phyloP scores from a whole-genome alignment of 2,797 vertebrate genomes.

The Gorsachius magnificus region DNA sequence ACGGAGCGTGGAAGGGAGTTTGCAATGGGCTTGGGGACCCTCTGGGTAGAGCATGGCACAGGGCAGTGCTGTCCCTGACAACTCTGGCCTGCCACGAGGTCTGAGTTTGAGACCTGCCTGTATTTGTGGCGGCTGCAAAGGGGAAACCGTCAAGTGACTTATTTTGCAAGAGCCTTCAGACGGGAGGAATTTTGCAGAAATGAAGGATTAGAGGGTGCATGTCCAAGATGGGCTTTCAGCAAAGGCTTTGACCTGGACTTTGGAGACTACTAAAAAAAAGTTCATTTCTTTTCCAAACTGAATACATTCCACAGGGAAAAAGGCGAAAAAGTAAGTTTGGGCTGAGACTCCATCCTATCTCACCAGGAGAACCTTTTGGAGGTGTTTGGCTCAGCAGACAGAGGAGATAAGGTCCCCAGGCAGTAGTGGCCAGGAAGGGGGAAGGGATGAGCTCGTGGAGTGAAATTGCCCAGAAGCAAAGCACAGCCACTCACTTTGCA shows the following conservation, averaged over 20 bases:
- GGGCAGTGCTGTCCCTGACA: not conserved
- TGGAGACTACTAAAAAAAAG: not conserved
- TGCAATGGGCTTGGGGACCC: not conserved
- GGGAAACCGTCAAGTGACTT: not conserved
- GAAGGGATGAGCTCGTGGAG: constrained; percentile 22
- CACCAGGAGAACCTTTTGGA: not conserved
- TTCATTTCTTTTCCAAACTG: not conserved
- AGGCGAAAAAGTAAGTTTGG: not conserved
- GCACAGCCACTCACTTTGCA: constrained; percentile 50
- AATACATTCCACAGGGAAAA: not conserved
- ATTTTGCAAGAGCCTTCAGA: not conserved
- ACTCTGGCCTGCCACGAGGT: not conserved
- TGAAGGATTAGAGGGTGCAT: not conserved
- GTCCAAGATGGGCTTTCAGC: not conserved
- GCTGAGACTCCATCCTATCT: not conserved
- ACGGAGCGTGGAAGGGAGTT: not conserved
- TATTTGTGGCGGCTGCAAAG: not conserved
- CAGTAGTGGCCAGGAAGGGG: not conserved
- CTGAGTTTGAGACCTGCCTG: not conserved
- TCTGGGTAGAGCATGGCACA: rapidly evolving
- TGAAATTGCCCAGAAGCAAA: constrained; percentile 75
- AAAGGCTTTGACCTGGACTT: not conserved
- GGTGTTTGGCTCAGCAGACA: not conserved
- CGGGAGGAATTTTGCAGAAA: not conserved
- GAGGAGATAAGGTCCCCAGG: constrained; percentile 40